These are phyloP conservation scores for Planiliza haematocheilus DNA, from an alignment of 2,113 vertebrate genomes.

Conservation along the genomic window DNA sequence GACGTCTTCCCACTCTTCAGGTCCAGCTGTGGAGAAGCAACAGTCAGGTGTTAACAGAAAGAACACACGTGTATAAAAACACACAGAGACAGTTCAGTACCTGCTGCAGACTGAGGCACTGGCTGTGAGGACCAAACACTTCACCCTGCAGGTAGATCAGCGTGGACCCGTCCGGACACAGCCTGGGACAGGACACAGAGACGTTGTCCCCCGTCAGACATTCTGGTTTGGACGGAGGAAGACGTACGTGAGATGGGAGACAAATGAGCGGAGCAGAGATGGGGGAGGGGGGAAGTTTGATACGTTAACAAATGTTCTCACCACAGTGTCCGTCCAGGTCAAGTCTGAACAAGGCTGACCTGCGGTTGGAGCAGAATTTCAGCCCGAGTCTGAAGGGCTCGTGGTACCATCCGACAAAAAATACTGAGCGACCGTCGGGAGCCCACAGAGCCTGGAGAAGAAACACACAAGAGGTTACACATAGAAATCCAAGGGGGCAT, in stretches of 20 bases:
- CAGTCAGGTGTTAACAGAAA: conserved; percentile 7
- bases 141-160: conserved; percentile 81
- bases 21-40: conserved; percentile 74
- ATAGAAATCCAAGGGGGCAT: neutral
- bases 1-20: conserved; percentile 70
- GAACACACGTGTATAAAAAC: neutral
- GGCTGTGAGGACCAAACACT: conserved; percentile 84
- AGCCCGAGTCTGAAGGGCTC: conserved; percentile 85
- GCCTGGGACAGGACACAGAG: conserved; percentile 78
- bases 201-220: conserved; percentile 72
- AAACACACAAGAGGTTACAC: neutral
- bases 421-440: conserved; percentile 56
- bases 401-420: conserved; percentile 84
- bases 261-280: neutral
- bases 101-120: conserved; percentile 82
- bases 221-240: conserved; percentile 60
- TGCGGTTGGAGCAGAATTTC: conserved; percentile 85
- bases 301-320: conserved; percentile 60
- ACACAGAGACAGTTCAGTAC: conserved; percentile 53
- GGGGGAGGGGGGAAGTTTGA: neutral
- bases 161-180: conserved; percentile 80
- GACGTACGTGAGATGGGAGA: neutral
- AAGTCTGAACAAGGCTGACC: conserved; percentile 79
- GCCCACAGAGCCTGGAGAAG: conserved; percentile 80
- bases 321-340: conserved; percentile 80